Evolutionary conservation across 2,888 invertebrate genomes (phyloP), one percentile per base, ranked within the genome.

Genomic region (Pinctada fucata): DNA sequence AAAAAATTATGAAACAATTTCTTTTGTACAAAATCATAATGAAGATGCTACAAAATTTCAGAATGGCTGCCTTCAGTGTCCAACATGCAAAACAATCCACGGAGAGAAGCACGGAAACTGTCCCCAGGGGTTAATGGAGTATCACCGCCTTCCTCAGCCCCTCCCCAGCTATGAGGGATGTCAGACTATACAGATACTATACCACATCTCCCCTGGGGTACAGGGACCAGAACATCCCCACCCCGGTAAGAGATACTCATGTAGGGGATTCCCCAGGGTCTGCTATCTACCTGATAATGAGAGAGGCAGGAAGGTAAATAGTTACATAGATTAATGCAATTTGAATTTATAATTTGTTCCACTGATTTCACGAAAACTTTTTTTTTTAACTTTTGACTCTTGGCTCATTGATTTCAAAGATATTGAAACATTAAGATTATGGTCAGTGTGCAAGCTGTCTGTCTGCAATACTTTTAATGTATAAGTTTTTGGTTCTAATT

Each of bases 201-300:
- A 96, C 91, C 95, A 95, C 95, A 96, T 97, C 93, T 95, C 95
- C 82, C 96, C 96, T 68, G 97, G 97, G 0, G 95, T 96, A 83
- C 97, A 97, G 91, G 90, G 90, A 4, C 86, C 89, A n/a, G 89
- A 90, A 70, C 92, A 92, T 84, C 92, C 92, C 3, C 83, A 89
- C 76, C 91, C 92, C 48, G 91, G 91, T 8, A 85, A 87, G 64
- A 82, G 83, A 10, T 92, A 87, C 82, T 82, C 83, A 2, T 85
- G 90, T 96, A 10, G 95, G 95, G 88, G 96, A 95, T 92, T 93
- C 76, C 93, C 93, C 3, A 82, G 93, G 45, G 80, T 86, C 52
- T 91, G 91, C 3, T 96, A 96, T 93, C 93, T 98, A 84, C 97
- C 97, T 0, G 97, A 97, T 92, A 96, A 95, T 86, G 95, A 96